Conservation (phyloP, 2,113 vertebrate species). For the Potamarius usumacintae region DNA sequence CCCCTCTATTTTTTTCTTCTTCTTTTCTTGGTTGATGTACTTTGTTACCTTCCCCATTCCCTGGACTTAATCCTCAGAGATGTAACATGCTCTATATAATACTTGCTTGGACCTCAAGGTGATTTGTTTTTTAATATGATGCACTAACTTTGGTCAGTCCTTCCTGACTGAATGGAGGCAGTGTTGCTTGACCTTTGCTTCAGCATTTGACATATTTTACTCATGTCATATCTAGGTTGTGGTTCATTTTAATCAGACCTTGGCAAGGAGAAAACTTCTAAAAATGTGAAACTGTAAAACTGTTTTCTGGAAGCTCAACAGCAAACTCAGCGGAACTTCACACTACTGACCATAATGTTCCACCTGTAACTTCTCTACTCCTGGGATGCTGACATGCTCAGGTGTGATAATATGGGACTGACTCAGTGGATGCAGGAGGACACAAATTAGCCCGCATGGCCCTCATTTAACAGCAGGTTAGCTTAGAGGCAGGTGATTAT, state of each 20-base stretch:
- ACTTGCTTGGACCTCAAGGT: background rate
- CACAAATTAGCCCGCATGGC: slow-evolving; percentile 64
- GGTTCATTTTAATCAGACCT: background rate
- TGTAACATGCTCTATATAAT: background rate
- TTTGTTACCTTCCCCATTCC: too few species aligned
- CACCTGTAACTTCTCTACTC: slow-evolving; percentile 22
- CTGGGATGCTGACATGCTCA: slow-evolving; percentile 52
- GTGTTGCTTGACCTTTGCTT: background rate
- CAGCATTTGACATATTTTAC: background rate
- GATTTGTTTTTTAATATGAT: background rate
- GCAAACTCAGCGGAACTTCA: background rate
- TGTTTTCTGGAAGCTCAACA: background rate
- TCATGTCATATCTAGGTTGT: slow-evolving; percentile 1
- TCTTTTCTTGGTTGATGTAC: too few species aligned
- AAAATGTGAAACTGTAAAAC: background rate
- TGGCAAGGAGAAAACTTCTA: background rate
- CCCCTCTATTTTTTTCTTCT: too few species aligned
- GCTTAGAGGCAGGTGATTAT: slow-evolving; percentile 63
- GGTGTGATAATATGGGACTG: slow-evolving; percentile 54
- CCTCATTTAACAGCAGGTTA: slow-evolving; percentile 64
- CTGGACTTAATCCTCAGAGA: too few species aligned
- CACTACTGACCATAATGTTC: slow-evolving; percentile 4
- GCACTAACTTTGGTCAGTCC: background rate
- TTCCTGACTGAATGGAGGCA: background rate
- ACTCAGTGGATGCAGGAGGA: slow-evolving; percentile 34